phyloP scores from a whole-genome alignment of 2,888 invertebrate species.

The Bombylius discolor region DNA sequence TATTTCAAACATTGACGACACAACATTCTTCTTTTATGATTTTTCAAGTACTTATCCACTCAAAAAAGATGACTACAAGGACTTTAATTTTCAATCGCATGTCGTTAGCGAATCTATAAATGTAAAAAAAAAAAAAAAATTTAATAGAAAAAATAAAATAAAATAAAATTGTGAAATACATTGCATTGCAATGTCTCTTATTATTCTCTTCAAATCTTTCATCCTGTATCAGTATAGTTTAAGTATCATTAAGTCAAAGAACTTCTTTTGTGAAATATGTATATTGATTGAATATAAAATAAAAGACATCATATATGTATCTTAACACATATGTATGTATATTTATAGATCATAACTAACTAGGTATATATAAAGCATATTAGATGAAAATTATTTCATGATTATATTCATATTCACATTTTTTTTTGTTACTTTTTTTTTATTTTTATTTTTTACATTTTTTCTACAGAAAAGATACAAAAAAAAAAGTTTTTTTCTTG shows the following conservation, averaged over 20 bases:
- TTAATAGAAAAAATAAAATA: not conserved
- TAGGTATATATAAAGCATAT: too few species aligned
- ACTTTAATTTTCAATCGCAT: slow-evolving; percentile 9
- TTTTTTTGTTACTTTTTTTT: too few species aligned
- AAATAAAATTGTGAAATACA: too few species aligned
- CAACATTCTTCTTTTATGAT: too few species aligned
- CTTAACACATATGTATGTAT: not conserved
- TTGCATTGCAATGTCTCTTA: too few species aligned
- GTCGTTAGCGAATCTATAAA: slow-evolving; percentile 5
- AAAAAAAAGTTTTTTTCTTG: not conserved
- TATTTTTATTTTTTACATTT: not conserved
- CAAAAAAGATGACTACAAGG: not conserved
- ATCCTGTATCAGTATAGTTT: not conserved
- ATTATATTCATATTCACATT: too few species aligned
- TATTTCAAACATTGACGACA: too few species aligned
- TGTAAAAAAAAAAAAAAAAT: not conserved
- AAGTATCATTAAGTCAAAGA: slow-evolving; percentile 2
- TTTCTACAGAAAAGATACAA: not conserved
- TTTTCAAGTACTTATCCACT: too few species aligned
- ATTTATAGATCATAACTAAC: not conserved
- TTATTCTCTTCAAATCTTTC: not conserved
- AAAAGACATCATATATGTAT: not conserved
- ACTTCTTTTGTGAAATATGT: slow-evolving; percentile 3
- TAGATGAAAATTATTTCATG: too few species aligned
- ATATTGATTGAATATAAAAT: slow-evolving; percentile 1